Evolutionary conservation across 2,113 vertebrate genomes (phyloP), one percentile per base, ranked within the genome.

Genomic region (Rhinopomastus cyanomelas): DNA sequence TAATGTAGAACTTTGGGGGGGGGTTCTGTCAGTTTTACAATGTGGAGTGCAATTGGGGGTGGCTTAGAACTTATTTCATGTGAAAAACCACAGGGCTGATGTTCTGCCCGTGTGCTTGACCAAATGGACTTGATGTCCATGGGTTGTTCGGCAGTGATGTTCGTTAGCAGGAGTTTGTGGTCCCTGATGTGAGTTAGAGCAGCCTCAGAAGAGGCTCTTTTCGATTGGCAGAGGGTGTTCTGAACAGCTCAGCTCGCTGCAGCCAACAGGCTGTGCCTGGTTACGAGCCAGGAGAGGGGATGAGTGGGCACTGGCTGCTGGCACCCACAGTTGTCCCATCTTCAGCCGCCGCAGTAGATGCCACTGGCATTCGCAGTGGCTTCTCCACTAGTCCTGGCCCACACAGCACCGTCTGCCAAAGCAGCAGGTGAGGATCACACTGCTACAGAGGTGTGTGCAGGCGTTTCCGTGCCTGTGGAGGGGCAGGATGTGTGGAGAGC

Each of bases 351-450:
- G 4, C 53, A 18, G 57, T 7, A 19, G 66, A 37, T 15, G 12
- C 23, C 39, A 3, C 42, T 1, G 11, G 7, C 39, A 7, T 30
- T 30, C 42, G 11, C 16, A 4, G 2, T 2, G 12, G 12, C 34
- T 44, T 13, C 32, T 39, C 48, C 6, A 16, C 22, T 16, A 25
- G 25, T 18, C 39, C 30, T 60, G 5, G 9, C 52, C 81, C 26
- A 13, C 2, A 0, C 48, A 18, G 14, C 0, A 8, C 64, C 21
- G 25, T 18, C 8, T 75, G 36, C 52, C 52, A 21, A 20, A 64
- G 44, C 2, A 5, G 29, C 57, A 11, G 46, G 27, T n/a, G 23
- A 44, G 60, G 29, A 16, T 22, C 14, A 7, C 0, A 0, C 44
- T 60, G 32, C 14, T n/a, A 16, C 0, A 21, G 18, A 53, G 55